These are phyloP conservation scores for Epinotia demarniana DNA, from an alignment of 2,888 invertebrate genomes.

Conservation along the genomic window DNA sequence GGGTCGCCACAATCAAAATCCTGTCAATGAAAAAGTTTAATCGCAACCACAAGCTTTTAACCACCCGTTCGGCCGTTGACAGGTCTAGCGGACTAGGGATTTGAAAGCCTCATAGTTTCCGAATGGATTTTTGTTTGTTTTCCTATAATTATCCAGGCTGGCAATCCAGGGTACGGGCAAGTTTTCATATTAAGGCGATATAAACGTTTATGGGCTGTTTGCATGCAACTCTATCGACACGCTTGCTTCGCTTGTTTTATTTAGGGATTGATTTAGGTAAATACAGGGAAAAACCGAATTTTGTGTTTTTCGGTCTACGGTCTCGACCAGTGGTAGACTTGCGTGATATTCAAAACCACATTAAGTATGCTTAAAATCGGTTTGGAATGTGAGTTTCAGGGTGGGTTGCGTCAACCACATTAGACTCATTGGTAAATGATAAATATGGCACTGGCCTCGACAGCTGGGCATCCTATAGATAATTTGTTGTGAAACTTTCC, in stretches of 20 bases:
- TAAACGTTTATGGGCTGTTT: constrained; percentile 76
- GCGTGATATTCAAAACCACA: no score
- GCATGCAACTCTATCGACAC: constrained; percentile 71
- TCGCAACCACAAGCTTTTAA: constrained; percentile 39
- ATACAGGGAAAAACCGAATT: not conserved
- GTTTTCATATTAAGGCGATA: constrained; percentile 74
- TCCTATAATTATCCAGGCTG: constrained; percentile 62
- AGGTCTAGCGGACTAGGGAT: constrained; percentile 30
- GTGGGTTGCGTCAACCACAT: no score
- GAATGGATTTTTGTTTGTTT: constrained; percentile 65
- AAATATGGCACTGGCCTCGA: no score
- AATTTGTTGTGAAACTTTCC: no score
- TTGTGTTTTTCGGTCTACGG: no score
- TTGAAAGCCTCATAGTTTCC: constrained; percentile 55
- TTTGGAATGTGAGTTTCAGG: no score
- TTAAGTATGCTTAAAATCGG: no score
- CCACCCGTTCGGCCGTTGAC: constrained; percentile 33
- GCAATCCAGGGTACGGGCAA: constrained; percentile 70
- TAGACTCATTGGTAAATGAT: no score
- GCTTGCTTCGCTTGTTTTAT: constrained; percentile 45
- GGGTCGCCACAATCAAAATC: constrained; percentile 33
- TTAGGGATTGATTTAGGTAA: constrained; percentile 23
- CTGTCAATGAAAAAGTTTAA: constrained; percentile 41
- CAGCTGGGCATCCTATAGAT: no score
- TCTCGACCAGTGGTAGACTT: no score